phyloP scores from a whole-genome alignment of 53 echinoderm and acorn worm genomes.

The Paelopatides confundens region DNA sequence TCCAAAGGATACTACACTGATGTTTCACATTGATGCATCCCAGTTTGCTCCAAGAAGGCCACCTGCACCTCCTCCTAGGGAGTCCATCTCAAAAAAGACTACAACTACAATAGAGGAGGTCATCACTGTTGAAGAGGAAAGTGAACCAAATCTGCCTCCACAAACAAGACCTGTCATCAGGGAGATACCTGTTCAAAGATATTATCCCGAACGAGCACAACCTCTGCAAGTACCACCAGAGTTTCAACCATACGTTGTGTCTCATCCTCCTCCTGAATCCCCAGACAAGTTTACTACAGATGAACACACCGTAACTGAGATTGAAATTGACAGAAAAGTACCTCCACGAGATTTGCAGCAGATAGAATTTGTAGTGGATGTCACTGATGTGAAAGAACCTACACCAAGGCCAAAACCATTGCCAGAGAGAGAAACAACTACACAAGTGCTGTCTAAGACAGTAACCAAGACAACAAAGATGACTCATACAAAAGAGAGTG shows the following conservation, averaged over 20 bases:
- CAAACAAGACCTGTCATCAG: neutral
- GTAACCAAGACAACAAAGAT: slow-evolving; percentile 67
- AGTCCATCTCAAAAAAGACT: slow-evolving; percentile 73
- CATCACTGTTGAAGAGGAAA: slow-evolving; percentile 70
- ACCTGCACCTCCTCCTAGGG: slow-evolving; percentile 43
- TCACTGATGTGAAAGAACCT: slow-evolving; percentile 31
- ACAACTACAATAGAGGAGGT: slow-evolving; percentile 80
- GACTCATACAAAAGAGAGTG: slow-evolving; percentile 41
- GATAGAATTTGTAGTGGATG: slow-evolving; percentile 45
- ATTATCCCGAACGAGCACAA: slow-evolving; percentile 11
- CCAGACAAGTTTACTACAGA: slow-evolving; percentile 16
- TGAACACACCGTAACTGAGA: slow-evolving; percentile 27
- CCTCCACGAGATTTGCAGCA: slow-evolving; percentile 39
- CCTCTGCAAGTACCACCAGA: slow-evolving; percentile 45
- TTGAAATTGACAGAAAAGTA: slow-evolving; percentile 37
- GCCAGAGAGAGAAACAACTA: slow-evolving; percentile 58
- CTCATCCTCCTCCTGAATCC: slow-evolving; percentile 17
- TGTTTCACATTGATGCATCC: slow-evolving; percentile 73
- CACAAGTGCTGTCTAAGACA: slow-evolving; percentile 41
- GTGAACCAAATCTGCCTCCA: slow-evolving; percentile 38
- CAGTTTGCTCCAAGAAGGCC: slow-evolving; percentile 46
- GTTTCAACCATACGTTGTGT: slow-evolving; percentile 46
- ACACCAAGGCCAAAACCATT: slow-evolving; percentile 29
- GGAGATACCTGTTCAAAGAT: slow-evolving; percentile 17
- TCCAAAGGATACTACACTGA: slow-evolving; percentile 43